Percentiles rank a stretch among this genome's conserved stretches.
Conservation (phyloP, 1,140 invertebrate species). For the Philaenus spumarius region DNA sequence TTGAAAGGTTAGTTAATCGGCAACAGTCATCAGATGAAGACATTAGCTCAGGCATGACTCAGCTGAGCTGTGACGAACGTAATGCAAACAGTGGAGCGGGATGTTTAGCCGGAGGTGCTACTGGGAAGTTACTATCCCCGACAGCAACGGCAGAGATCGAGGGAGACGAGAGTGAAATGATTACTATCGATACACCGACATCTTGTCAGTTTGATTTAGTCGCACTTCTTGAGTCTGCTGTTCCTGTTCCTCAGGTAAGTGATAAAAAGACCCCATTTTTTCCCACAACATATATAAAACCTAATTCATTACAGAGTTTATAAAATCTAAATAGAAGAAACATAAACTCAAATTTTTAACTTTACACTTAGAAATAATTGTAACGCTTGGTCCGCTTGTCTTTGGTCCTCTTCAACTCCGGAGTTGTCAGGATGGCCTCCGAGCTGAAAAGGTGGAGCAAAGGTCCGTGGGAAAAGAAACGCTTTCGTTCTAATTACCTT, state of each 20-base stretch:
- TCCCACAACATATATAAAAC: too few relatives aligned
- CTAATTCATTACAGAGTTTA: not conserved
- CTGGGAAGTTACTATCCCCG: conserved; percentile 47
- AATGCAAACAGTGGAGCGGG: conserved; percentile 46
- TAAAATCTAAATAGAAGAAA: too few relatives aligned
- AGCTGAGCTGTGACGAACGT: conserved; percentile 45
- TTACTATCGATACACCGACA: conserved; percentile 57
- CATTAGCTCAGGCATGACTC: conserved; percentile 28
- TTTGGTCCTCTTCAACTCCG: too few relatives aligned
- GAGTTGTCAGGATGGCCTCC: too few relatives aligned
- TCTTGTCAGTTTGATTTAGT: conserved; percentile 53
- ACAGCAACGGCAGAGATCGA: conserved; percentile 63
- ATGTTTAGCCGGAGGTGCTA: conserved; percentile 42
- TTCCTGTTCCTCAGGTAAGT: conserved; percentile 41
- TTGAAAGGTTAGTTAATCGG: conserved; percentile 21
- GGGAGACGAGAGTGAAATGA: conserved; percentile 56
- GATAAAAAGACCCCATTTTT: too few relatives aligned
- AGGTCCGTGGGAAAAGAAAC: too few relatives aligned
- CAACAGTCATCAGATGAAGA: not conserved
- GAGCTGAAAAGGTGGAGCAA: too few relatives aligned
- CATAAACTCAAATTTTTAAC: too few relatives aligned
- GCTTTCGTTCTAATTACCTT: too few relatives aligned
- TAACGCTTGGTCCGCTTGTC: too few relatives aligned
- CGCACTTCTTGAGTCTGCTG: conserved; percentile 49
- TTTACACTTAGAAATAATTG: too few relatives aligned